A percentile compares a stretch with the other conserved stretches of the same genome.
Evolutionary conservation across 2,797 vertebrate species (phyloP).

Genomic region (Notolepis coatsorum): DNA sequence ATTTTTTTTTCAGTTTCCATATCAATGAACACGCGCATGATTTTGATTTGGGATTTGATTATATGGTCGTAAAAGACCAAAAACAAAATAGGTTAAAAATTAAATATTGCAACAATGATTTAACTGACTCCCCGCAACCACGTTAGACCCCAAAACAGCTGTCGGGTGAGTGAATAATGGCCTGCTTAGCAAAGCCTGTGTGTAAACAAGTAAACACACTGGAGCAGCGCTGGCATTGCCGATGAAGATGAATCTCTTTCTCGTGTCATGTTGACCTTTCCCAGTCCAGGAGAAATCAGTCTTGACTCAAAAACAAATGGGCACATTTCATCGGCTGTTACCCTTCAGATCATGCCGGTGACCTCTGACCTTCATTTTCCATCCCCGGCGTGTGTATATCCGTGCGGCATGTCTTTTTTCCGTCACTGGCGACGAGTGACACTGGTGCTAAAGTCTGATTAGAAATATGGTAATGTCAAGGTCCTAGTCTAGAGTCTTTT

Average conservation of each 20-base stretch:
- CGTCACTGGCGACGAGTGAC: constrained; percentile 82
- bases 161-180: constrained; percentile 51
- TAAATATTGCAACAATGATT: neutral
- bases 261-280: constrained; percentile 90
- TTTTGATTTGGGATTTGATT: constrained; percentile 11
- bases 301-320: constrained; percentile 92
- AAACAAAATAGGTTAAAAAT: neutral
- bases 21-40: constrained; percentile 32
- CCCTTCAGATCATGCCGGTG: constrained; percentile 78
- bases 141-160: constrained; percentile 29
- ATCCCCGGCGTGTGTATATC: constrained; percentile 90
- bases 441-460: constrained; percentile 74
- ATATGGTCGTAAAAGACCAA: neutral
- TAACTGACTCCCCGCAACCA: constrained; percentile 5
- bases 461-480: constrained; percentile 82
- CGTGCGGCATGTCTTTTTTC: constrained; percentile 71
- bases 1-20: constrained; percentile 51
- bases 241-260: constrained; percentile 74
- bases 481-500: constrained; percentile 44
- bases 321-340: constrained; percentile 92
- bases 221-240: constrained; percentile 42
- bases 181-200: constrained; percentile 44
- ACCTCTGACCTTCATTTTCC: constrained; percentile 92
- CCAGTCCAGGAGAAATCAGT: constrained; percentile 89
- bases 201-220: constrained; percentile 62